These are phyloP conservation scores for Bos indicus DNA, from an alignment of 2,113 vertebrate genomes.

Conservation along the genomic window DNA sequence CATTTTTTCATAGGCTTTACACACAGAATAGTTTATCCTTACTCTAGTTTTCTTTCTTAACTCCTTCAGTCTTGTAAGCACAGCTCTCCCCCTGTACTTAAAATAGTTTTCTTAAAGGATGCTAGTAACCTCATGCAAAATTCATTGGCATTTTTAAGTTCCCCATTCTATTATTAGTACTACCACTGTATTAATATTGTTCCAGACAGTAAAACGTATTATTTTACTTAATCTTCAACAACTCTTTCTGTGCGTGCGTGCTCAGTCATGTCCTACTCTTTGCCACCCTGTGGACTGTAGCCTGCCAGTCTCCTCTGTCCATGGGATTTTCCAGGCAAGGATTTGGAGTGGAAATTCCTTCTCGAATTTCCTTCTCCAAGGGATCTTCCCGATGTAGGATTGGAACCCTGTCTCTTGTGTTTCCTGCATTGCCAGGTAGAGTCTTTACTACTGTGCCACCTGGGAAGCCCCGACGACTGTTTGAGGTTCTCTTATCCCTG, in stretches of 20 bases:
- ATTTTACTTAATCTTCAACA: conserved; percentile 11
- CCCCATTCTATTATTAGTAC: neutral
- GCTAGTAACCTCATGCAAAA: neutral
- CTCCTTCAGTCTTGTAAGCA: neutral
- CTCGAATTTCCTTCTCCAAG: neutral
- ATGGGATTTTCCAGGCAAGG: neutral
- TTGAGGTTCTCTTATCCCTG: neutral
- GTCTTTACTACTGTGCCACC: neutral
- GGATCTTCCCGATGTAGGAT: neutral
- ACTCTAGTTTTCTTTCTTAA: neutral
- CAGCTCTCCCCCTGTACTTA: neutral
- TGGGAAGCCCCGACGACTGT: neutral
- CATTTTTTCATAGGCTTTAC: neutral
- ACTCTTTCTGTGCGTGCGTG: neutral
- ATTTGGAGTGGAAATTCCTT: neutral
- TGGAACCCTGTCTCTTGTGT: neutral
- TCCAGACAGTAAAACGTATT: neutral
- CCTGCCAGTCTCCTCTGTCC: neutral
- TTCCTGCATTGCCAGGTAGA: neutral
- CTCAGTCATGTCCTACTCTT: neutral
- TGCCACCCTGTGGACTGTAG: neutral
- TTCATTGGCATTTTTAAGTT: conserved; percentile 27
- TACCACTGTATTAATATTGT: conserved; percentile 5
- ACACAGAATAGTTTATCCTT: neutral
- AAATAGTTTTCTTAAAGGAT: conserved; percentile 15